Evolutionary conservation across 2,113 vertebrate genomes (phyloP).

Genomic region (Nesoenas mayeri): DNA sequence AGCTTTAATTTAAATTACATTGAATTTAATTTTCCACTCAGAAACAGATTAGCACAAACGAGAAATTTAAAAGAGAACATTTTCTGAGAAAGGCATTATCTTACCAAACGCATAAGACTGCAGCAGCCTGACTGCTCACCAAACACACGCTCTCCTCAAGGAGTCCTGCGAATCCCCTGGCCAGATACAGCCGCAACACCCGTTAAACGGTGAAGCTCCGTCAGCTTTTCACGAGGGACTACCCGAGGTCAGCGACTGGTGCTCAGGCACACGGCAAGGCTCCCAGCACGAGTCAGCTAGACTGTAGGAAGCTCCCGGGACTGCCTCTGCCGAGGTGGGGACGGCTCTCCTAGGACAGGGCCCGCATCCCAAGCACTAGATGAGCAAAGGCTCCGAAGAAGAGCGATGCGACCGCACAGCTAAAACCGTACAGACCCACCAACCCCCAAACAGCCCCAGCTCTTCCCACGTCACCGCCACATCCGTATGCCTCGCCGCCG

Average conservation of each 20-base stretch:
- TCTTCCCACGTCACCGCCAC: too few species aligned
- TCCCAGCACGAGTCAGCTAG: rapidly evolving
- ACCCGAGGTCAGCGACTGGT: too few species aligned
- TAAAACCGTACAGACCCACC: background rate
- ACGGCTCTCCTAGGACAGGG: rapidly evolving
- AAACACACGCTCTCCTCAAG: background rate
- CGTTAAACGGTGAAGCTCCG: background rate
- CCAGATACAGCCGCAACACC: rapidly evolving
- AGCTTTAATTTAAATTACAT: background rate
- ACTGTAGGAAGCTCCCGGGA: rapidly evolving
- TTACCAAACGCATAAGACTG: rapidly evolving
- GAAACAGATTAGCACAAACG: rapidly evolving
- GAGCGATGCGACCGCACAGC: too few species aligned
- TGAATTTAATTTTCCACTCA: background rate
- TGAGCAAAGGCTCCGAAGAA: background rate
- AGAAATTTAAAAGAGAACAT: rapidly evolving
- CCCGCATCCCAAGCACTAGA: rapidly evolving
- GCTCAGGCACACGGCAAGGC: rapidly evolving
- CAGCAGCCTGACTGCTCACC: background rate
- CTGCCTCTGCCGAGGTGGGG: rapidly evolving
- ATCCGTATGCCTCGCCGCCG: background rate
- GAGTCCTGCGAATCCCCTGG: rapidly evolving
- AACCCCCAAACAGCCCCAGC: rapidly evolving
- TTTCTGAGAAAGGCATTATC: rapidly evolving
- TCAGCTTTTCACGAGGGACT: rapidly evolving